Evolutionary conservation across 2,113 vertebrate genomes (phyloP), one percentile per base, ranked within the genome.

Genomic region (Passer montanus): DNA sequence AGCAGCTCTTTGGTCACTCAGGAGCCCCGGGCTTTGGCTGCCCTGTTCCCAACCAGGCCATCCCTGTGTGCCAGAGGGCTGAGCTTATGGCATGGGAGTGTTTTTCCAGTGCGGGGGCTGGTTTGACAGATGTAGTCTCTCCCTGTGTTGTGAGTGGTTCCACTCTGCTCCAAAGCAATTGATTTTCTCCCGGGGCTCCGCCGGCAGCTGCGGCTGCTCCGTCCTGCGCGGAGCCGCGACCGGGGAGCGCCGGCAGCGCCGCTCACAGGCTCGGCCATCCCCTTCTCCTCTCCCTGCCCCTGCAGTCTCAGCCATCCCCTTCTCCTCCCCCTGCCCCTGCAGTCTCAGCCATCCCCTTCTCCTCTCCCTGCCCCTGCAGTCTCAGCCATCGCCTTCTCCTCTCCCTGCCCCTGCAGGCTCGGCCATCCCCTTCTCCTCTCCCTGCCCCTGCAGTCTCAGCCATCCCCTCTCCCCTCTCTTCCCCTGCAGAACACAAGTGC

Each of bases 401-500:
- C 63, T 78, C 17, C 73, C 9, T 69, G n/a, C 19, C 84, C 33
- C 95, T 96, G 53, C 98, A 52, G 26, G 99, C 50, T 52, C 50
- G 28, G 6, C 50, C 50, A 28, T 18, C 16, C 50, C 18, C 30
- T 18, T 10, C 47, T 16, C 46, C 46, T 23, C 12, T 23, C 21
- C 5, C 46, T 21, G 22, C 11, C 11, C 44, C 44, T 46, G 44
- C 44, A 46, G 14, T 50, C 49, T 50, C 49, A 50, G 14, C 24
- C 24, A 15, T 50, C 15, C 49, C 26, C 15, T 30, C 30, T 53
- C 12, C 33, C 11, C 31, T 33, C 12, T 33, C 31, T 74, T 39
- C 28, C 87, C 33, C 95, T 96, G 56, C 98, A 99, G 99, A 99
- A 27, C 99, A 99, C 95, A 99, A 99, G 94, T 99, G 99, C 89